phyloP scores from a whole-genome alignment of 2,113 vertebrate species.

The Stigmatopora argus region DNA sequence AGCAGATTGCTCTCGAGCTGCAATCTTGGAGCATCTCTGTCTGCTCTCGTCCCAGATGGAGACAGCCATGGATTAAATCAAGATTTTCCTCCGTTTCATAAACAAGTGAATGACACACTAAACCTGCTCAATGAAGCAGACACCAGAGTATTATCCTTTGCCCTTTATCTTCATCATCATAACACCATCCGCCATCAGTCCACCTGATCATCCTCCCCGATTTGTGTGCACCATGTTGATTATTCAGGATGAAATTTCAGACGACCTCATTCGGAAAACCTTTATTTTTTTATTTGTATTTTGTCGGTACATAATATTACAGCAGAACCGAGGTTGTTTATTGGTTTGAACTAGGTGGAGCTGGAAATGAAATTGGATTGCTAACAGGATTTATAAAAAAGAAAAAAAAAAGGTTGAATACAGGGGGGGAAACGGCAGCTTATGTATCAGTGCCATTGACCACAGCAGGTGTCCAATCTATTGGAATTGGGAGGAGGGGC shows the following conservation, averaged over 20 bases:
- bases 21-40: slow-evolving; percentile 42
- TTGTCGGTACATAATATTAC: slow-evolving; percentile 21
- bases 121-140: slow-evolving; percentile 62
- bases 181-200: slow-evolving; percentile 14
- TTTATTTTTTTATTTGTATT: not conserved
- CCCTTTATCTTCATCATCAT: slow-evolving; percentile 6
- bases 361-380: slow-evolving; percentile 26
- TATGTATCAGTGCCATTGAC: too few relatives aligned
- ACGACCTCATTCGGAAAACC: not conserved
- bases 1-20: slow-evolving; percentile 33
- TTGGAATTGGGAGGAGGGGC: too few relatives aligned
- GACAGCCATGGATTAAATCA: slow-evolving; percentile 61
- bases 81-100: slow-evolving; percentile 73
- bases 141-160: slow-evolving; percentile 5
- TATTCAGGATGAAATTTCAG: slow-evolving; percentile 18
- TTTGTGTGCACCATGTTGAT: slow-evolving; percentile 23
- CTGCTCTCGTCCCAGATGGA: slow-evolving; percentile 62
- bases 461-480: too few relatives aligned
- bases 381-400: slow-evolving; percentile 40
- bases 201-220: slow-evolving; percentile 32
- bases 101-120: slow-evolving; percentile 67
- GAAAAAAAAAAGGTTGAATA: slow-evolving; percentile 1
- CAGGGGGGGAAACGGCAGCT: slow-evolving; percentile 11
- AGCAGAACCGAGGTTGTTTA: slow-evolving; percentile 6
- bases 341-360: slow-evolving; percentile 16